Evolutionary conservation across 2,797 vertebrate genomes (phyloP), one percentile per base, ranked within the genome.

Genomic region (Coccyzus lansbergi): DNA sequence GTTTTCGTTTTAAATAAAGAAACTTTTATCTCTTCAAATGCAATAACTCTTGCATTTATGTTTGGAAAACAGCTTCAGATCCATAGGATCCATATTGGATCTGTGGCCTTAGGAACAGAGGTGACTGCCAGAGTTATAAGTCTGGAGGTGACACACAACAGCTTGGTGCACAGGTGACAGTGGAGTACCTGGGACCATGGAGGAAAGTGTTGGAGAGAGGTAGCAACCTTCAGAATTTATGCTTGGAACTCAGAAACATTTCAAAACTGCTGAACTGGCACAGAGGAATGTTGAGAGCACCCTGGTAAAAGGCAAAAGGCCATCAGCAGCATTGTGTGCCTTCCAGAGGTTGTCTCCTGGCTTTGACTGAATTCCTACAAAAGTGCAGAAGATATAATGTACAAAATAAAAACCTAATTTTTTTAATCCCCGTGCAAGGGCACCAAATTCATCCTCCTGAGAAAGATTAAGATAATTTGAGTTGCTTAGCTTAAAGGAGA

Each of bases 161-260:
- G 26, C 22, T 19, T 33, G 31, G 18, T 36, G 65, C 15, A 46
- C 36, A 62, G 25, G 36, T 42, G 79, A 29, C 8, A 63, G 14
- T 2, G 2, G 14, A 11, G 38, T 55, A 31, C 31, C 34, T 46
- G 9, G 34, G 10, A 11, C 29, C 17, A 33, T 3, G n/a, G 9
- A 60, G 17, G 11, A 21, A 63, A 3, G 21, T 0, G 0, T 3
- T 68, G 42, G 12, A n/a, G 6, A 74, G 25, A 55, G 34, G 10
- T 3, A 10, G n/a, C 17, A 38, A 34, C 4, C 8, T 24, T 8
- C 11, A 38, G 9, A 14, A 4, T n/a, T 29, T 34, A 24, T 1
- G 0, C 12, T 88, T 62, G 15, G 55, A 63, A 72, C 15, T 48
- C 29, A 36, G 40, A 78, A 55, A 59, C 7, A 25, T 44, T 34